Conservation (phyloP, 2,113 vertebrate species). For the Isichthys henryi region DNA sequence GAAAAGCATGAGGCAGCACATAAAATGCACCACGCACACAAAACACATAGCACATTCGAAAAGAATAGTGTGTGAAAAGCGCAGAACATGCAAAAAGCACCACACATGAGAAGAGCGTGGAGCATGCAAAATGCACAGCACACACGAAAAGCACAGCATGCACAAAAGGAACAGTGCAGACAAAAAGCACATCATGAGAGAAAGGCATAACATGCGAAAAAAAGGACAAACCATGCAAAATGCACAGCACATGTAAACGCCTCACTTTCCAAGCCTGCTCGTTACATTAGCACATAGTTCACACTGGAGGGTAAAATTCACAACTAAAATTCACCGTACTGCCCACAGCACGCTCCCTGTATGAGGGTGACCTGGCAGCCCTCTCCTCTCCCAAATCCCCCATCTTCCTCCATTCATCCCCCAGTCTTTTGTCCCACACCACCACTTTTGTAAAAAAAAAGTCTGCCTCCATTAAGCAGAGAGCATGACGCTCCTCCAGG, state of each 20-base stretch:
- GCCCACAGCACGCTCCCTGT: background rate
- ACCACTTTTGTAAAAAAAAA: background rate
- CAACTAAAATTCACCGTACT: background rate
- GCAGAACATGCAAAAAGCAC: background rate
- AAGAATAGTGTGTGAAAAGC: background rate
- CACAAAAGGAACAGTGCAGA: no score
- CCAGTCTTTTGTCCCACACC: background rate
- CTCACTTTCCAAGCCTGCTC: background rate
- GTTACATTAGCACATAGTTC: background rate
- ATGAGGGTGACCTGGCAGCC: background rate
- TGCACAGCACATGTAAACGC: background rate
- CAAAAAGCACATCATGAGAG: no score
- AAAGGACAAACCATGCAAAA: no score
- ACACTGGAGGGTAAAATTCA: background rate
- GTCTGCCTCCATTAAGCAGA: background rate
- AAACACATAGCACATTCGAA: no score
- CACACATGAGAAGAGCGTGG: no score
- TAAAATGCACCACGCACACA: no score
- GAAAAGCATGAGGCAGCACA: no score
- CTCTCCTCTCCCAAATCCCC: background rate
- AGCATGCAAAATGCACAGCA: background rate
- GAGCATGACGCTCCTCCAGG: background rate
- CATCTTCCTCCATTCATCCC: background rate
- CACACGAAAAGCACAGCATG: background rate
- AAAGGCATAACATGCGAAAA: background rate